A percentile compares a stretch with the other conserved stretches of the same genome.
phyloP scores from a whole-genome alignment of 2,888 invertebrate species.

The Pseudococcus jackbeardsleyi region DNA sequence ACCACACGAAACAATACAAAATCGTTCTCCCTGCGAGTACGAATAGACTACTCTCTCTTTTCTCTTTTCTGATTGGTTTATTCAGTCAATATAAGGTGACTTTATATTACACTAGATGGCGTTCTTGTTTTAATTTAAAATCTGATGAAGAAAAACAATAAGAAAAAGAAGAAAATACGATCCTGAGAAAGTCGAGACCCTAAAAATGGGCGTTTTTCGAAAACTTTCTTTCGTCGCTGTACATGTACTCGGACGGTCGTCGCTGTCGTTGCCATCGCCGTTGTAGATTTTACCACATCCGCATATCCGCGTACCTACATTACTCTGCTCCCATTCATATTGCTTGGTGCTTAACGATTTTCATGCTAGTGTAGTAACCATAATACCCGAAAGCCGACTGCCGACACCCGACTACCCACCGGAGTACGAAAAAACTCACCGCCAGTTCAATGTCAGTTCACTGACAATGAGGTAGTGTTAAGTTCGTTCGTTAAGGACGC shows the following conservation, averaged over 20 bases:
- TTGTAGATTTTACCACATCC: background rate
- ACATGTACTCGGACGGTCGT: background rate
- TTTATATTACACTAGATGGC: too few species aligned
- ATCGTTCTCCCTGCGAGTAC: too few species aligned
- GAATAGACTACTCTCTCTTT: too few species aligned
- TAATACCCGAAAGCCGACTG: background rate
- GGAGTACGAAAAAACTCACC: slow-evolving; percentile 34
- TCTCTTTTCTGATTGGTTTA: too few species aligned
- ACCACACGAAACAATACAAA: too few species aligned
- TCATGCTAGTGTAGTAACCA: background rate
- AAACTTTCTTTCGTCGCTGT: background rate
- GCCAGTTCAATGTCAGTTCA: slow-evolving; percentile 59
- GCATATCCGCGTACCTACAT: background rate
- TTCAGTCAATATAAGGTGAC: too few species aligned
- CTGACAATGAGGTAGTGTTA: slow-evolving; percentile 60
- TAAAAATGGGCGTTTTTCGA: slow-evolving; percentile 10
- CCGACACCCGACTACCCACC: slow-evolving; percentile 11
- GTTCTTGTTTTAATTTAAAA: too few species aligned
- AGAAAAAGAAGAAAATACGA: too few species aligned
- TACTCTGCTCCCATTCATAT: too few species aligned
- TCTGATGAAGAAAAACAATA: too few species aligned
- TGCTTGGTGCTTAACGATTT: slow-evolving; percentile 9
- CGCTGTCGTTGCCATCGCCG: background rate
- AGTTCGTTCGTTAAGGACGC: slow-evolving; percentile 34
- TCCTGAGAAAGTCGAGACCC: too few species aligned